A percentile compares a stretch with the other conserved stretches of the same genome.
These are phyloP conservation scores for Hoplodrina blanda DNA, from an alignment of 2,888 invertebrate genomes.

Conservation along the genomic window DNA sequence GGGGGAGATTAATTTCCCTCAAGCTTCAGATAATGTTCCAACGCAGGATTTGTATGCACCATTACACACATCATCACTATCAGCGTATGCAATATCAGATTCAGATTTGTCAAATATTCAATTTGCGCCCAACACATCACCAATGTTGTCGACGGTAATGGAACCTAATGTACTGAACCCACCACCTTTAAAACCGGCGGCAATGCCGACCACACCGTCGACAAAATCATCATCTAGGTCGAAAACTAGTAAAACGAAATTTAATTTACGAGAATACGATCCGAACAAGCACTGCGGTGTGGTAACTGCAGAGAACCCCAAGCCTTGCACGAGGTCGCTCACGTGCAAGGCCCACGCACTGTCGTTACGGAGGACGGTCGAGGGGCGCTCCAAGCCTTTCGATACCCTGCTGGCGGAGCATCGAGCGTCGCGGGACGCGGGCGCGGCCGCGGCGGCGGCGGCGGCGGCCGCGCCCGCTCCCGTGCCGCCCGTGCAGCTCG, in stretches of 20 bases:
- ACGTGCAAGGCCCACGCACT: constrained; percentile 93
- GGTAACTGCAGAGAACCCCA: constrained; percentile 91
- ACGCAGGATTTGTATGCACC: constrained; percentile 80
- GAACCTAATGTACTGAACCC: constrained; percentile 63
- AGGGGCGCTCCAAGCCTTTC: constrained; percentile 93
- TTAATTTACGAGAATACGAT: constrained; percentile 93
- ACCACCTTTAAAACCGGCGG: constrained; percentile 62
- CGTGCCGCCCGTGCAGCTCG: constrained; percentile 55
- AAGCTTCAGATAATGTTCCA: constrained; percentile 76
- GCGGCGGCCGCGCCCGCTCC: constrained; percentile 61
- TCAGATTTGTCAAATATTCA: constrained; percentile 80
- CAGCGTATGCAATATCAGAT: constrained; percentile 79
- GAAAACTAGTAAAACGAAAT: constrained; percentile 84
- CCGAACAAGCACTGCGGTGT: constrained; percentile 96
- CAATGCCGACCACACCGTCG: constrained; percentile 73
- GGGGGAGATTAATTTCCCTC: constrained; percentile 87
- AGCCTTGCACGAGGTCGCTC: constrained; percentile 95
- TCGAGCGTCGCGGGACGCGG: constrained; percentile 91
- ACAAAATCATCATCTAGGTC: constrained; percentile 76
- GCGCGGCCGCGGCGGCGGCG: constrained; percentile 68
- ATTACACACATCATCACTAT: constrained; percentile 73
- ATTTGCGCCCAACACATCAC: constrained; percentile 82
- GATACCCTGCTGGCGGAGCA: constrained; percentile 94
- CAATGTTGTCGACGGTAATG: constrained; percentile 76
- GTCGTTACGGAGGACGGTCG: constrained; percentile 92